Base-by-base conservation (phyloP, 2,888 invertebrate species). In the Pyrrhia umbra region DNA sequence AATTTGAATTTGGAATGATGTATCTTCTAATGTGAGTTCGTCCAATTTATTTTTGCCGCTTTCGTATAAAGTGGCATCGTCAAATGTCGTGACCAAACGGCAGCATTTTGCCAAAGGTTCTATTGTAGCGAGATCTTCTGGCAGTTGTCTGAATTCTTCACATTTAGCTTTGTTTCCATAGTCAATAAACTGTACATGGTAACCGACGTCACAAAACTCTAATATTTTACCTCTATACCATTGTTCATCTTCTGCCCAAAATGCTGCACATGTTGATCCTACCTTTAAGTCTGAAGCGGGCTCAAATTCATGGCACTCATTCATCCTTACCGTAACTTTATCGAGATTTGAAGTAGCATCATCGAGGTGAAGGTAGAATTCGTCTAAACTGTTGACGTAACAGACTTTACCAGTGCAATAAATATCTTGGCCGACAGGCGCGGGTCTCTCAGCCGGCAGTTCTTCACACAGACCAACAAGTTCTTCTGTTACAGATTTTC, bases 331-430 rank as follows among this genome's bases (percentile, higher is more conserved):
- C 0, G 95, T 95, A n/a, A 97, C 95, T 81, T 95, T 95, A 80
- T 96, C 96, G 6, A 97, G 87, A 67, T 95, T 95, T 1, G 94
- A 84, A 0, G 95, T 89, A 13, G 95, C 92, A 55, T 95, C 95
- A 49, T 96, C 96, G 43, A 96, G 89, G 75, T 97, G 97, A 6
- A 98, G 94, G 91, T 97, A 97, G 85, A 98, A 97, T 73, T 97
- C 97, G 21, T 96, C 95, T 0, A 96, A 95, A 0, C 96, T 96
- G 80, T 96, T 96, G 1, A 96, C 93, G 79, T 96, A 96, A 80
- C 96, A 96, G 1, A 97, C 94, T 82, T 96, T 96, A 10, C 96
- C 97, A 9, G 95, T 96, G 73, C 92, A 89, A 21, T 88, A 85
- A 46, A 90, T 82, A 62, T 94, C 95, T 77, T 91, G 91, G 0